A percentile compares a stretch with the other conserved stretches of the same genome.
Conservation (phyloP, 2,113 vertebrate genomes). For the Oreochromis spilurus region DNA sequence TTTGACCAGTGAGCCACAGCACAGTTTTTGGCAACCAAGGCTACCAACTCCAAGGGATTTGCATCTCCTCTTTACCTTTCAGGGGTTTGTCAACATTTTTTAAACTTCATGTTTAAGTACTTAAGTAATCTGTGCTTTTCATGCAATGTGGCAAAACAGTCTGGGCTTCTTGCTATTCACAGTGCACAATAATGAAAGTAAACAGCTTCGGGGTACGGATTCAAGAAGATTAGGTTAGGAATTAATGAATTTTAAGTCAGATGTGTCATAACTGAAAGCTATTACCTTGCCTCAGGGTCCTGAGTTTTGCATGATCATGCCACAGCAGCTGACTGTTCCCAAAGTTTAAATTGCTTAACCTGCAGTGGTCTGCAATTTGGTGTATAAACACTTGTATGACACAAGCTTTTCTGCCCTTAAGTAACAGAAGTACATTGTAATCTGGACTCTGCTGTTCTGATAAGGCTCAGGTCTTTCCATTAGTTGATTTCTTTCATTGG, state of each 20-base stretch:
- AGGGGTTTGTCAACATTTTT: not conserved
- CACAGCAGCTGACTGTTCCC: not conserved
- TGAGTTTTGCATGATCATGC: not conserved
- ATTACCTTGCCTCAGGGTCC: not conserved
- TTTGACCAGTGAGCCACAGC: not conserved
- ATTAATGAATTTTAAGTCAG: not conserved
- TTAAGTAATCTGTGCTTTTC: not conserved
- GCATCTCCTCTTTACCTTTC: not conserved
- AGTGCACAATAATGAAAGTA: not conserved
- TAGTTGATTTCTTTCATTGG: conserved; percentile 46
- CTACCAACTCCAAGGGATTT: not conserved
- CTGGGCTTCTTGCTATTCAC: not conserved
- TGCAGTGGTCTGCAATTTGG: not conserved
- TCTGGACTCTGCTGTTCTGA: not conserved
- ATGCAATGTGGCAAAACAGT: not conserved
- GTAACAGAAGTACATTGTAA: not conserved
- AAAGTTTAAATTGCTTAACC: not conserved
- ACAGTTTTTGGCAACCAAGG: not conserved
- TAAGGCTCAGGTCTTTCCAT: conserved; percentile 20
- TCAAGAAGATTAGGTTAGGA: not conserved
- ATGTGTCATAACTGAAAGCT: not conserved
- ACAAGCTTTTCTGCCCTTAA: not conserved
- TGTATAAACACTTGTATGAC: not conserved
- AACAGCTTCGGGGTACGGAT: not conserved
- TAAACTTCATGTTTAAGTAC: not conserved